phyloP scores from a whole-genome alignment of 2,797 vertebrate species.

The Sarcophilus harrisii region DNA sequence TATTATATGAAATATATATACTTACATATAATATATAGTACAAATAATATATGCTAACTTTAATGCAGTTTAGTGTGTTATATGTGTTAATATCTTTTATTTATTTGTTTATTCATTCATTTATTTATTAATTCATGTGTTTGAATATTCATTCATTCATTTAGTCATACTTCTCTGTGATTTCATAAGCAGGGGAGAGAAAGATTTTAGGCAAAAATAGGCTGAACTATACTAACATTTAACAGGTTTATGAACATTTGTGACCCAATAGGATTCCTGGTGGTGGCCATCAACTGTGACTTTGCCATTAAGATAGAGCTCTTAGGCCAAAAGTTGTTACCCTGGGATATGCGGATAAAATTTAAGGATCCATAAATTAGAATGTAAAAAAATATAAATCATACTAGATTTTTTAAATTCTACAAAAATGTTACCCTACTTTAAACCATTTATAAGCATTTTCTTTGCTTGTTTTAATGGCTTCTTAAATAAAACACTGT shows the following conservation, averaged over 20 bases:
- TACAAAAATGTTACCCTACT: not conserved
- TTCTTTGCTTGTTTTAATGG: not conserved
- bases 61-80: no score
- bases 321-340: not conserved
- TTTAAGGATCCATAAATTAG: not conserved
- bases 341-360: not conserved
- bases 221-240: not conserved
- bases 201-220: not conserved
- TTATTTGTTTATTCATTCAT: no score
- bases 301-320: not conserved
- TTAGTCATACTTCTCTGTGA: not conserved
- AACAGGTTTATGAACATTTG: not conserved
- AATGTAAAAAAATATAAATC: not conserved
- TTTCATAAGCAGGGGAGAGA: not conserved
- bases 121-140: no score
- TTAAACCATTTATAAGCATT: not conserved
- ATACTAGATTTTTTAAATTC: not conserved
- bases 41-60: no score
- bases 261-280: not conserved
- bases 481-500: no score
- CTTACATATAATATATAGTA: no score
- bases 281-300: not conserved
- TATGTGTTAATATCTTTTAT: no score
- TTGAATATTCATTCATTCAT: no score
- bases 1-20: not conserved